A percentile compares a stretch with the other conserved stretches of the same genome.
These are phyloP conservation scores for Tachina fera DNA, from an alignment of 2,888 invertebrate species.

Conservation along the genomic window DNA sequence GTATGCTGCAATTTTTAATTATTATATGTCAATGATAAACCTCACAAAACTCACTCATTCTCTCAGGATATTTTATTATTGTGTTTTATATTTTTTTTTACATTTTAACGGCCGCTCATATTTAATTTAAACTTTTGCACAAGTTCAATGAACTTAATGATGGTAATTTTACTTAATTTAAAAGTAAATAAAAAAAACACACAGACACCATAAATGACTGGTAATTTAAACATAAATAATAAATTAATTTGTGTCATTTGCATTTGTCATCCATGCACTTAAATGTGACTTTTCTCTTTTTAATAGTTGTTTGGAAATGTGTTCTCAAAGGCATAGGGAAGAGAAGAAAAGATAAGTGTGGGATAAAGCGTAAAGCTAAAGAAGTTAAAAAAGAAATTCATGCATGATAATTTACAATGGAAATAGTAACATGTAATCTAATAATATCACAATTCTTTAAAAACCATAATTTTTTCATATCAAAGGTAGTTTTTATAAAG, in stretches of 20 bases:
- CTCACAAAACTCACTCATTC: not conserved
- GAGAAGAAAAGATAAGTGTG: not conserved
- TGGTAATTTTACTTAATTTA: slow-evolving; percentile 26
- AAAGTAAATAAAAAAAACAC: not conserved
- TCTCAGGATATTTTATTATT: slow-evolving; percentile 33
- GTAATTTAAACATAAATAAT: slow-evolving; percentile 69
- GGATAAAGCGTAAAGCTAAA: not conserved
- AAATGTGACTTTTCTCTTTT: slow-evolving; percentile 28
- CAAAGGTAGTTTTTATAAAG: too few relatives aligned
- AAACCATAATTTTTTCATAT: too few relatives aligned
- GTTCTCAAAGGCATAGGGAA: not conserved
- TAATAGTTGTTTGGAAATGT: not conserved
- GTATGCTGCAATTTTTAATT: slow-evolving; percentile 42
- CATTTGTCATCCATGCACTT: slow-evolving; percentile 39
- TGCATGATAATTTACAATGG: not conserved
- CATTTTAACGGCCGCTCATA: not conserved
- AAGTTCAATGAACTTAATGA: slow-evolving; percentile 52
- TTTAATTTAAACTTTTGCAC: slow-evolving; percentile 25
- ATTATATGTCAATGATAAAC: slow-evolving; percentile 18
- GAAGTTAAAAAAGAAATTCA: not conserved
- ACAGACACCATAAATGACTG: slow-evolving; percentile 53
- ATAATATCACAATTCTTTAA: too few relatives aligned
- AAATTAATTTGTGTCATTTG: slow-evolving; percentile 66
- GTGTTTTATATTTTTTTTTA: not conserved
- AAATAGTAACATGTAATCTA: not conserved